phyloP scores from a whole-genome alignment of 1,140 invertebrate species.

The Halotydeus destructor region DNA sequence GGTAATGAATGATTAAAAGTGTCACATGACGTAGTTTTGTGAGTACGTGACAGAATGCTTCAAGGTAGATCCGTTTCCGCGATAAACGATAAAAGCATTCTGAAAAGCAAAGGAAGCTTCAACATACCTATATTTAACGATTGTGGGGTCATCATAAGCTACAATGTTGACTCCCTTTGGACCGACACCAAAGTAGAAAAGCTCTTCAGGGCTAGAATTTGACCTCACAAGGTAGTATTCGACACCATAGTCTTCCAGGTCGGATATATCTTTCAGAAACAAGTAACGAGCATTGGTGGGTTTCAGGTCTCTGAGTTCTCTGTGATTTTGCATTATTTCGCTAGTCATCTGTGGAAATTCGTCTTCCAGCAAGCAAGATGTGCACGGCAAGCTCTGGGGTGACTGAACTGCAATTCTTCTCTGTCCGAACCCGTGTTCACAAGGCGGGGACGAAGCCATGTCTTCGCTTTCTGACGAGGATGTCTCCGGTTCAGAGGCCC shows the following conservation, averaged over 20 bases:
- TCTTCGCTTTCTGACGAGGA: neutral
- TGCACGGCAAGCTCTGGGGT: no score
- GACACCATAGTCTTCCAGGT: conserved; percentile 54
- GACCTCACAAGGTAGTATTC: conserved; percentile 51
- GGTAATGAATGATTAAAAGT: no score
- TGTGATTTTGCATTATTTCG: conserved; percentile 19
- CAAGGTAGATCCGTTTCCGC: no score
- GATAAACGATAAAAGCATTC: conserved; percentile 25
- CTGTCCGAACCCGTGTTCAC: no score
- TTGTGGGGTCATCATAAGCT: conserved; percentile 18
- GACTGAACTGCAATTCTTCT: no score
- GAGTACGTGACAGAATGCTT: no score
- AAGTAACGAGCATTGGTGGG: conserved; percentile 46
- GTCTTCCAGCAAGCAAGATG: no score
- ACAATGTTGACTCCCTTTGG: conserved; percentile 56
- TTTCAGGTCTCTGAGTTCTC: conserved; percentile 26
- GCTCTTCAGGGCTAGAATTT: conserved; percentile 13
- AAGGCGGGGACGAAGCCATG: no score
- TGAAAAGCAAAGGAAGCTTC: conserved; percentile 32
- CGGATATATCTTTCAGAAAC: conserved; percentile 51
- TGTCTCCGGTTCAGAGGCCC: no score
- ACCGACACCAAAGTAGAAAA: conserved; percentile 41
- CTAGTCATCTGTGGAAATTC: neutral
- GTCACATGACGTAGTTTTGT: no score
- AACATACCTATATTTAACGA: conserved; percentile 20